phyloP scores from a whole-genome alignment of 2,888 invertebrate species.

The Athripsodes cinereus region DNA sequence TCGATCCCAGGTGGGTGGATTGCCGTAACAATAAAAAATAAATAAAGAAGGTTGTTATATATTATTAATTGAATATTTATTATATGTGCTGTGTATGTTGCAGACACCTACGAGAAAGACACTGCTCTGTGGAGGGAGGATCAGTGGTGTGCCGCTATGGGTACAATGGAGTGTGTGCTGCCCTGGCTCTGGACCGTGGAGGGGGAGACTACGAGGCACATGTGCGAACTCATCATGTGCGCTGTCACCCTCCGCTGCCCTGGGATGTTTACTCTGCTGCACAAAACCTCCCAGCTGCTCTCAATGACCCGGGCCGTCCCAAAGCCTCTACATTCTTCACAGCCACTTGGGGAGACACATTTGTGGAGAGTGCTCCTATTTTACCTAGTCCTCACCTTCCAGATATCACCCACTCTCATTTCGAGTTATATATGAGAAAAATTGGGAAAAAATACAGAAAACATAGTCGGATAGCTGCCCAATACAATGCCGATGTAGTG shows the following conservation, averaged over 20 bases:
- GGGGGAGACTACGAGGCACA: constrained; percentile 84
- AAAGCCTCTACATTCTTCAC: constrained; percentile 92
- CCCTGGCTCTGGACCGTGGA: constrained; percentile 83
- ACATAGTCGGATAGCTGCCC: constrained; percentile 48
- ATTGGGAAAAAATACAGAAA: constrained; percentile 61
- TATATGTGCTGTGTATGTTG: too few relatives aligned
- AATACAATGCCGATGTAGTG: constrained; percentile 41
- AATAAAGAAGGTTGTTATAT: too few relatives aligned
- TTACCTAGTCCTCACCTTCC: constrained; percentile 75
- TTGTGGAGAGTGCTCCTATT: constrained; percentile 76
- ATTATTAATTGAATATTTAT: too few relatives aligned
- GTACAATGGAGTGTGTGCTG: constrained; percentile 78
- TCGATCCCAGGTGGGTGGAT: too few relatives aligned
- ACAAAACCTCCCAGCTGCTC: constrained; percentile 91
- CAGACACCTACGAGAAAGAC: constrained; percentile 73
- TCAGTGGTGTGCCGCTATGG: constrained; percentile 85
- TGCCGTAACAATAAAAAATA: too few relatives aligned
- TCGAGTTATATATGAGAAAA: constrained; percentile 80
- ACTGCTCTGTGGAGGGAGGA: constrained; percentile 80
- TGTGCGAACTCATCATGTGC: constrained; percentile 61
- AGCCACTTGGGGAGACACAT: constrained; percentile 95
- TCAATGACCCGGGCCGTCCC: constrained; percentile 90
- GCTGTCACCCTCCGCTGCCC: constrained; percentile 39
- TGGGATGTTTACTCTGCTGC: constrained; percentile 89
- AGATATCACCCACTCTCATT: constrained; percentile 75